phyloP scores from a whole-genome alignment of 2,888 invertebrate genomes.

The Acanthosepion esculentum region DNA sequence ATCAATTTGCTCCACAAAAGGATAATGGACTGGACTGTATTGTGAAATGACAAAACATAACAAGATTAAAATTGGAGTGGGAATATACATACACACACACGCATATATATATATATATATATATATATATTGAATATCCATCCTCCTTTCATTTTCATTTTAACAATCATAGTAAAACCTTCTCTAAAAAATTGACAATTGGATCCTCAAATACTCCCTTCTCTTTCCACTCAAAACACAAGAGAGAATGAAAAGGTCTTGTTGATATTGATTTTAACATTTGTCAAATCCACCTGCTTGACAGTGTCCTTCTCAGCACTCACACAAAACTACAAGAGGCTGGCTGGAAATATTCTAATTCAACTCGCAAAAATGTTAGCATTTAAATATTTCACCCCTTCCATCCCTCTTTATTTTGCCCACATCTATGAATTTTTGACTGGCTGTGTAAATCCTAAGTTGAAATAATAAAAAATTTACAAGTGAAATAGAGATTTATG shows the following conservation, averaged over 20 bases:
- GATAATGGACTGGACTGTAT: background rate
- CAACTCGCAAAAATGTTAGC: background rate
- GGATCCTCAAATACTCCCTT: background rate
- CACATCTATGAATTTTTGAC: background rate
- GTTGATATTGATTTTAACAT: slow-evolving; percentile 33
- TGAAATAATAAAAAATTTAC: background rate
- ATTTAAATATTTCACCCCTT: background rate
- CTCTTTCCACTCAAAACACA: background rate
- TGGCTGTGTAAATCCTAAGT: background rate
- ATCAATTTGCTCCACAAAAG: background rate
- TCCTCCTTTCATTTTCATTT: background rate
- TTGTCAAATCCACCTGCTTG: slow-evolving; percentile 22
- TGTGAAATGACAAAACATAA: background rate
- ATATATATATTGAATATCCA: background rate
- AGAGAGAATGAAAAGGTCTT: background rate
- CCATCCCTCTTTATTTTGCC: background rate
- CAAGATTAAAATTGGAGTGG: slow-evolving; percentile 21
- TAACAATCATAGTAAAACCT: background rate
- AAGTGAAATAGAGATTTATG: background rate
- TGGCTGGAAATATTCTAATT: background rate
- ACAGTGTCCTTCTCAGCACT: background rate
- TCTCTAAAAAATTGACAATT: background rate
- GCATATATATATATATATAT: no score
- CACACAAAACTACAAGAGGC: background rate
- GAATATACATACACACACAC: background rate